phyloP scores from a whole-genome alignment of 1,140 invertebrate species.

The Hyles euphorbiae region DNA sequence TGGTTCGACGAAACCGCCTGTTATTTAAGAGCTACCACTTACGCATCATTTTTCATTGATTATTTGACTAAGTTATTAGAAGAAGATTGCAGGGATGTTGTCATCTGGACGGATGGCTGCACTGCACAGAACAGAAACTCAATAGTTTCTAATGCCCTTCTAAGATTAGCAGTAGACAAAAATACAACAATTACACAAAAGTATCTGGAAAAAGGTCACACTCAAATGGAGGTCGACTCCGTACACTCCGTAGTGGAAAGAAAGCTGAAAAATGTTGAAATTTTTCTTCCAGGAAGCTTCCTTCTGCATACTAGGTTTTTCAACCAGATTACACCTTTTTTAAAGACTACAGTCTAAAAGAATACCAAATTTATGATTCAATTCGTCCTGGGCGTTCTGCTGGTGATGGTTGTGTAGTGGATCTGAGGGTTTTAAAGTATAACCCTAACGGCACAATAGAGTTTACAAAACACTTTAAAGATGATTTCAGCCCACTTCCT shows the following conservation, averaged over 20 bases:
- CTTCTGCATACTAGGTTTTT: too few species aligned
- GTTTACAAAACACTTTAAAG: too few species aligned
- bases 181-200: constrained; percentile 45
- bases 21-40: constrained; percentile 53
- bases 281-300: too few species aligned
- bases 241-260: constrained; percentile 6
- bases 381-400: too few species aligned
- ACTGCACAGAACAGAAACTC: constrained; percentile 45
- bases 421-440: too few species aligned
- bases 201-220: not conserved
- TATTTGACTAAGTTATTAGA: constrained; percentile 34
- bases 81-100: constrained; percentile 24
- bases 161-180: constrained; percentile 28
- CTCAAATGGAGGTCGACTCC: constrained; percentile 12
- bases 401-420: too few species aligned
- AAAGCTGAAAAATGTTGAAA: too few species aligned
- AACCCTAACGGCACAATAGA: too few species aligned
- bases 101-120: constrained; percentile 27
- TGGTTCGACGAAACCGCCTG: constrained; percentile 61
- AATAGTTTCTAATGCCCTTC: constrained; percentile 42
- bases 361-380: too few species aligned
- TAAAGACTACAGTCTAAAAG: too few species aligned
- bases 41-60: constrained; percentile 45
- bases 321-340: too few species aligned
- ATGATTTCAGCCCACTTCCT: too few species aligned